phyloP scores from a whole-genome alignment of 2,888 invertebrate species.

The Hypselothyrea guttata region DNA sequence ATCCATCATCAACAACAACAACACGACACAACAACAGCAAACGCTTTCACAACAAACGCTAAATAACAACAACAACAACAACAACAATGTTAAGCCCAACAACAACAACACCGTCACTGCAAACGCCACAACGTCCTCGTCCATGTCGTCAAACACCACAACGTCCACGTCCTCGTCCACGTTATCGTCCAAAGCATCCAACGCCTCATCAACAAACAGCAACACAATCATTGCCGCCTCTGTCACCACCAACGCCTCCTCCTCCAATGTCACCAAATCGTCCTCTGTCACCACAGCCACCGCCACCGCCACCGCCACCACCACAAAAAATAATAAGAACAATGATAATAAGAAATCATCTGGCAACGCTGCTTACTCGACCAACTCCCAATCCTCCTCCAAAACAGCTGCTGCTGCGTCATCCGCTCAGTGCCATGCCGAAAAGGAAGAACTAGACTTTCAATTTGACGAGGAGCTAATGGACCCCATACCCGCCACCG shows the following conservation, averaged over 20 bases:
- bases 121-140: conserved; percentile 23
- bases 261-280: conserved; percentile 24
- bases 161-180: conserved; percentile 27
- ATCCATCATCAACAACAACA: conserved; percentile 67
- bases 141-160: conserved; percentile 10
- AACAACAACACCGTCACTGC: conserved; percentile 43
- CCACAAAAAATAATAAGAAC: conserved; percentile 31
- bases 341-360: conserved; percentile 52
- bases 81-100: conserved; percentile 44
- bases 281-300: conserved; percentile 12
- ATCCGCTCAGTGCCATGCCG: conserved; percentile 81
- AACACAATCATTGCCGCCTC: conserved; percentile 47
- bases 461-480: conserved; percentile 97
- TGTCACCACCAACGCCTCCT: conserved; percentile 22
- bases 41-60: conserved; percentile 78
- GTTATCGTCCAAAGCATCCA: conserved; percentile 56
- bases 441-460: conserved; percentile 95
- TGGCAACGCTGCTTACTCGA: conserved; percentile 71
- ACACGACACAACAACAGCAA: conserved; percentile 60
- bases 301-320: conserved; percentile 25
- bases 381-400: conserved; percentile 75
- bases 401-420: conserved; percentile 77
- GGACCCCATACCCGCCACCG: conserved; percentile 88
- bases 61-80: conserved; percentile 62
- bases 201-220: conserved; percentile 43